phyloP scores from a whole-genome alignment of 2,113 vertebrate genomes.

The Sula dactylatra region DNA sequence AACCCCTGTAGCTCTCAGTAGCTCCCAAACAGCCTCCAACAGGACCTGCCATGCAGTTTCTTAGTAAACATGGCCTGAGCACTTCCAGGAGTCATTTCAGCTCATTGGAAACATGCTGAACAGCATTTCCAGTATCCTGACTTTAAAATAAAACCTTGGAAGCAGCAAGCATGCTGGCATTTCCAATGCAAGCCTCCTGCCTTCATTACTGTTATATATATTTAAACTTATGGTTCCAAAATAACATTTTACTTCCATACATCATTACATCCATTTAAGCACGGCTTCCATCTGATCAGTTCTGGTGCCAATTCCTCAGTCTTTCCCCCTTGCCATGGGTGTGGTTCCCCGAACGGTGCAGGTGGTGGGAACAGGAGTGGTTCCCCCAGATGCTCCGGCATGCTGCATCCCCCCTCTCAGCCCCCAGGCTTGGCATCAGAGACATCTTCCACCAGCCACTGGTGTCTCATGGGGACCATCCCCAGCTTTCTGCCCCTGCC shows the following conservation, averaged over 20 bases:
- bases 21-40: background rate
- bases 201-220: background rate
- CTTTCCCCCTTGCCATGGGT: background rate
- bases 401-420: background rate
- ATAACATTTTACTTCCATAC: constrained; percentile 13
- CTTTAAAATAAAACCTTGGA: constrained; percentile 44
- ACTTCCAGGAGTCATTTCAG: background rate
- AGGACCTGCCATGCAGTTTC: background rate
- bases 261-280: background rate
- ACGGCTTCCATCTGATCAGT: background rate
- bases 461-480: background rate
- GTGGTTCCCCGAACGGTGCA: background rate
- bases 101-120: background rate
- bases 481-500: background rate
- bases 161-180: background rate
- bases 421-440: fast-evolving
- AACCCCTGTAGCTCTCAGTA: background rate
- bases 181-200: background rate
- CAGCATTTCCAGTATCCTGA: background rate
- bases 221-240: background rate
- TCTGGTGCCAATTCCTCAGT: background rate
- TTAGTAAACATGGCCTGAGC: background rate
- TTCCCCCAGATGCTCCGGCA: background rate
- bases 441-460: background rate
- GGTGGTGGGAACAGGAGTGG: background rate